These are phyloP conservation scores for Pseudois nayaur DNA, from an alignment of 2,113 vertebrate genomes.

Conservation along the genomic window DNA sequence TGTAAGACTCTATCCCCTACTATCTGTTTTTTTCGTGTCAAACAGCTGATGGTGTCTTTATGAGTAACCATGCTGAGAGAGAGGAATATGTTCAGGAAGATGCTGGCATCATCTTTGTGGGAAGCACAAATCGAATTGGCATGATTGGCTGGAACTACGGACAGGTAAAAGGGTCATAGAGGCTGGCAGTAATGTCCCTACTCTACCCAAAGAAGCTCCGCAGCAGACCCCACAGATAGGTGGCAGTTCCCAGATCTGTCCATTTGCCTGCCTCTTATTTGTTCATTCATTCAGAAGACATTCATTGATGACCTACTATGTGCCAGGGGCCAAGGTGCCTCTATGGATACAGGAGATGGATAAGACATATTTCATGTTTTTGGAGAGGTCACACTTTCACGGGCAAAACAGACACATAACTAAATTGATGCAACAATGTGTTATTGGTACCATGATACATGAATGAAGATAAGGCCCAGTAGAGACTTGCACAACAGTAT, in stretches of 20 bases:
- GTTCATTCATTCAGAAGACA: background rate
- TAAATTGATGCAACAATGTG: background rate
- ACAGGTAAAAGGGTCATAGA: constrained; percentile 82
- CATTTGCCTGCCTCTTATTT: background rate
- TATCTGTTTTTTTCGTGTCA: background rate
- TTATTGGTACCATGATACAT: background rate
- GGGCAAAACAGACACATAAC: background rate
- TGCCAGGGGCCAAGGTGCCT: background rate
- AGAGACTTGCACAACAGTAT: background rate
- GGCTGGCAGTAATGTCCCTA: background rate
- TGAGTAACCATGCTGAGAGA: constrained; percentile 77
- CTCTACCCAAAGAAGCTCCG: background rate
- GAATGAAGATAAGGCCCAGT: background rate
- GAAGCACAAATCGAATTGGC: constrained; percentile 76
- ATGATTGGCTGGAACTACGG: constrained; percentile 85
- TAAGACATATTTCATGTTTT: background rate
- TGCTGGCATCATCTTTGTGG: constrained; percentile 84
- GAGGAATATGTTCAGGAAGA: constrained; percentile 90
- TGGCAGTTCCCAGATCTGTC: background rate
- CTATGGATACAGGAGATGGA: background rate
- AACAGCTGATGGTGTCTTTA: constrained; percentile 87
- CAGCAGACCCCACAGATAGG: background rate
- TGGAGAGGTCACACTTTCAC: background rate
- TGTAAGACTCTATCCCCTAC: background rate
- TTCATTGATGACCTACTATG: background rate